A percentile compares a stretch with the other conserved stretches of the same genome.
These are phyloP conservation scores for Girardinus metallicus DNA, from an alignment of 2,797 vertebrate species.

Conservation along the genomic window DNA sequence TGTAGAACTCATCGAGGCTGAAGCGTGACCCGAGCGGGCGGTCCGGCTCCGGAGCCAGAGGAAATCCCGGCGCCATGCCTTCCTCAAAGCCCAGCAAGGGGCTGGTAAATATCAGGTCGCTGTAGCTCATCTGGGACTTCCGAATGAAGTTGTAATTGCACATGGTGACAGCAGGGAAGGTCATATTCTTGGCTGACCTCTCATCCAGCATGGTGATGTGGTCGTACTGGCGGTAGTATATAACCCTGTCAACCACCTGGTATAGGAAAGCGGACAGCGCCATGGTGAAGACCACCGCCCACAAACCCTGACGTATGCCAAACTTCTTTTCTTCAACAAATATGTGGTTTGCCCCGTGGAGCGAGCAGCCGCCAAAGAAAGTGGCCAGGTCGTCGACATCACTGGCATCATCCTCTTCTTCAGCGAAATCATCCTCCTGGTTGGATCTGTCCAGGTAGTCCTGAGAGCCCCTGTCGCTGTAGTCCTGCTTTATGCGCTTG, in stretches of 20 bases:
- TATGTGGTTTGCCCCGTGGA: slow-evolving; percentile 92
- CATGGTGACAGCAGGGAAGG: slow-evolving; percentile 91
- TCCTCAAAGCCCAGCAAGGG: slow-evolving; percentile 89
- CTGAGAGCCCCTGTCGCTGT: slow-evolving; percentile 56
- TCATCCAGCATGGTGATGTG: slow-evolving; percentile 91
- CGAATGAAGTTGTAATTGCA: slow-evolving; percentile 93
- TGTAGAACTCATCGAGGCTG: slow-evolving; percentile 88
- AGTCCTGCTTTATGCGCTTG: slow-evolving; percentile 67
- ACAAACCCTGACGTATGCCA: slow-evolving; percentile 85
- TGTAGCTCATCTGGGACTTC: slow-evolving; percentile 89
- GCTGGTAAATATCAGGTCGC: slow-evolving; percentile 90
- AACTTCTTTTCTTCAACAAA: slow-evolving; percentile 87
- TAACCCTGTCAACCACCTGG: slow-evolving; percentile 89
- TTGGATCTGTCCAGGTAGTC: slow-evolving; percentile 69
- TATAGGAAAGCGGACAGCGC: slow-evolving; percentile 89
- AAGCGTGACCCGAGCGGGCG: slow-evolving; percentile 76
- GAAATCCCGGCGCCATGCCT: slow-evolving; percentile 88
- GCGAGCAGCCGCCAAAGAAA: slow-evolving; percentile 88
- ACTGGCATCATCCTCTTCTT: slow-evolving; percentile 67
- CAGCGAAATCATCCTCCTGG: slow-evolving; percentile 63
- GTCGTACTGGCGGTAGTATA: slow-evolving; percentile 89
- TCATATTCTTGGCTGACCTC: slow-evolving; percentile 81
- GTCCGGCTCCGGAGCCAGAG: slow-evolving; percentile 80
- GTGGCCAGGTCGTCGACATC: slow-evolving; percentile 79
- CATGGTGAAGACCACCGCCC: slow-evolving; percentile 87